These are phyloP conservation scores for Pseudorhombus dupliciocellatus DNA, from an alignment of 2,113 vertebrate species.

Conservation along the genomic window DNA sequence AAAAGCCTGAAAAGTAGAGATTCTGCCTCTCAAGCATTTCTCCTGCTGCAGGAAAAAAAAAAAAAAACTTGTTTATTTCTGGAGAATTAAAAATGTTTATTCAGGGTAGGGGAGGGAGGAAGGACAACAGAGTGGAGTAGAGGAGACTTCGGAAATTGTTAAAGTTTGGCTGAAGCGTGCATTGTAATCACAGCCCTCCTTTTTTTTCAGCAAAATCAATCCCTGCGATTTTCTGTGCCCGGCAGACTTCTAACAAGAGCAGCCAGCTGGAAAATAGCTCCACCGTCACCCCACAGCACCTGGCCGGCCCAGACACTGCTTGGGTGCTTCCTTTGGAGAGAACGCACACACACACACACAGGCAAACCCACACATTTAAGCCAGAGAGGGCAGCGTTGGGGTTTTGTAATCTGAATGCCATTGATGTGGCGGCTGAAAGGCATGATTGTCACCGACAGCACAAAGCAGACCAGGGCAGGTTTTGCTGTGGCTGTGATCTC, in stretches of 20 bases:
- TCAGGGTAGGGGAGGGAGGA: neutral
- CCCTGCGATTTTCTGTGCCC: constrained; percentile 82
- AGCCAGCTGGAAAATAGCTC: constrained; percentile 92
- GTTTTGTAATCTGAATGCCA: constrained; percentile 55
- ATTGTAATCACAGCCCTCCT: constrained; percentile 67
- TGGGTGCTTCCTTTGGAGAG: constrained; percentile 60
- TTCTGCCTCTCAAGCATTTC: constrained; percentile 8
- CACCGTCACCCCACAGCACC: constrained; percentile 81
- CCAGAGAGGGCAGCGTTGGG: constrained; percentile 44
- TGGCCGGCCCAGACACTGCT: constrained; percentile 56
- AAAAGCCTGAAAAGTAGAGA: neutral
- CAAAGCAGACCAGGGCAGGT: constrained; percentile 33
- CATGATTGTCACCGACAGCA: constrained; percentile 52
- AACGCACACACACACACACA: neutral
- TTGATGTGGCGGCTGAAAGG: constrained; percentile 49
- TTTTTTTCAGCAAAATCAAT: constrained; percentile 84
- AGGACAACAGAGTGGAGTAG: constrained; percentile 5
- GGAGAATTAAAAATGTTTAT: constrained; percentile 29
- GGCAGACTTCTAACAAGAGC: constrained; percentile 85
- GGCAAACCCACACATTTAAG: neutral
- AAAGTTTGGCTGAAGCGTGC: constrained; percentile 58
- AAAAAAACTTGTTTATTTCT: constrained; percentile 30
- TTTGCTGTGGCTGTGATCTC: constrained; percentile 37
- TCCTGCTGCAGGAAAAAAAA: constrained; percentile 16
- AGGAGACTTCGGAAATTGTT: constrained; percentile 59